These are phyloP conservation scores for Drosophila repleta DNA, from an alignment of 1,140 invertebrate species.

Conservation along the genomic window DNA sequence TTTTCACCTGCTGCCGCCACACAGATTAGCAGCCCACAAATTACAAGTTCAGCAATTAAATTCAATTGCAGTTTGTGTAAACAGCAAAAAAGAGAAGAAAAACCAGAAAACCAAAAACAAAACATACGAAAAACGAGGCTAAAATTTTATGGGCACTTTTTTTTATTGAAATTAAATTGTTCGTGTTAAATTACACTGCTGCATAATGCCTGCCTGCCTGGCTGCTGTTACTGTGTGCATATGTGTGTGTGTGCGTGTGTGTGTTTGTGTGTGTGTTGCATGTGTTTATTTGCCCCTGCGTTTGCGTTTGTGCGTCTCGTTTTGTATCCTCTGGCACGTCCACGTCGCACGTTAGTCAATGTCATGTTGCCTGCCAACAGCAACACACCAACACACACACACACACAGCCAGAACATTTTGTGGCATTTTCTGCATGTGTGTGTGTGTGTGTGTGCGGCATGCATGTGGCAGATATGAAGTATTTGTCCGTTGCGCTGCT, in stretches of 20 bases:
- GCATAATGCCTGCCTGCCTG: conserved; percentile 52
- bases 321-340: conserved; percentile 39
- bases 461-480: conserved; percentile 53
- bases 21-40: conserved; percentile 67
- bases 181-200: conserved; percentile 73
- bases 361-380: conserved; percentile 45
- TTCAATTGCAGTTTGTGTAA: conserved; percentile 58
- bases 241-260: background rate
- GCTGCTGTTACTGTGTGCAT: background rate
- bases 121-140: background rate
- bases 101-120: background rate
- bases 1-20: conserved; percentile 23
- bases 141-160: conserved; percentile 62
- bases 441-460: conserved; percentile 21
- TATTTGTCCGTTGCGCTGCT: conserved; percentile 50
- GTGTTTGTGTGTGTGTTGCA: conserved; percentile 8
- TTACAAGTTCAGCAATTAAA: conserved; percentile 75
- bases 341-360: conserved; percentile 51
- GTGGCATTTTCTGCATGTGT: conserved; percentile 42
- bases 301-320: conserved; percentile 3
- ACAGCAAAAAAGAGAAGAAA: conserved; percentile 35
- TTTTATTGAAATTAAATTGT: conserved; percentile 82
- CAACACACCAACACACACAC: conserved; percentile 6
- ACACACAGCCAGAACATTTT: conserved; percentile 32
- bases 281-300: conserved; percentile 8